phyloP scores from a whole-genome alignment of 2,113 vertebrate genomes.

The Galbula dea region DNA sequence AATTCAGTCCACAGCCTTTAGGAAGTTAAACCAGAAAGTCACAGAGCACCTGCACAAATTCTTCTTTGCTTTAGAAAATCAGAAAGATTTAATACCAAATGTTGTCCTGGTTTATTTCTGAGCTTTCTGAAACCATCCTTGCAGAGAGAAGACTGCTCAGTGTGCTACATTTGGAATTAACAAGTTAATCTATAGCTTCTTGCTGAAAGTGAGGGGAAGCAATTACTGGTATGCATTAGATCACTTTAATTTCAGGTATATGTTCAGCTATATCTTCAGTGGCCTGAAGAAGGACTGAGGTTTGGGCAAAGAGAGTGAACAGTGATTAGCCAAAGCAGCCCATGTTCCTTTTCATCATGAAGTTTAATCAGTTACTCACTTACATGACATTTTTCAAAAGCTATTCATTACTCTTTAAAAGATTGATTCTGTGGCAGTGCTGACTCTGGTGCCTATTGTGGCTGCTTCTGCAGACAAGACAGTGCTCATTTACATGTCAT shows the following conservation, averaged over 20 bases:
- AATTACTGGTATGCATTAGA: conserved; percentile 32
- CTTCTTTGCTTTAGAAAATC: conserved; percentile 20
- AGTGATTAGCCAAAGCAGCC: conserved; percentile 58
- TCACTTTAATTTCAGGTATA: conserved; percentile 45
- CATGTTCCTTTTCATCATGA: conserved; percentile 17
- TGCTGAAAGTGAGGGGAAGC: conserved; percentile 19
- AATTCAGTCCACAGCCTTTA: neutral
- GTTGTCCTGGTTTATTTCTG: conserved; percentile 3
- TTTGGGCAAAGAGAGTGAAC: neutral
- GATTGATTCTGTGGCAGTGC: neutral
- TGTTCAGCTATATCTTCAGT: neutral
- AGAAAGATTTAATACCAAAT: neutral
- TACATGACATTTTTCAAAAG: conserved; percentile 53
- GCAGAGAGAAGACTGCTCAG: neutral
- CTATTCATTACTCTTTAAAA: conserved; percentile 34
- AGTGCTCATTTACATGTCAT: neutral
- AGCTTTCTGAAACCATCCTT: conserved; percentile 15
- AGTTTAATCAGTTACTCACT: conserved; percentile 34
- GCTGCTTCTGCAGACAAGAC: neutral
- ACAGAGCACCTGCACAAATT: conserved; percentile 1
- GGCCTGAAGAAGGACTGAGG: neutral
- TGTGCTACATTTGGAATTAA: conserved; percentile 36
- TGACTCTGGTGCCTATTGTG: neutral
- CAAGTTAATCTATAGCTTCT: conserved; percentile 55
- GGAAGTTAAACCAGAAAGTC: neutral